Percentiles rank a stretch among this genome's conserved stretches.
Conservation (phyloP, 2,113 vertebrate genomes). For the Amazona vittata region DNA sequence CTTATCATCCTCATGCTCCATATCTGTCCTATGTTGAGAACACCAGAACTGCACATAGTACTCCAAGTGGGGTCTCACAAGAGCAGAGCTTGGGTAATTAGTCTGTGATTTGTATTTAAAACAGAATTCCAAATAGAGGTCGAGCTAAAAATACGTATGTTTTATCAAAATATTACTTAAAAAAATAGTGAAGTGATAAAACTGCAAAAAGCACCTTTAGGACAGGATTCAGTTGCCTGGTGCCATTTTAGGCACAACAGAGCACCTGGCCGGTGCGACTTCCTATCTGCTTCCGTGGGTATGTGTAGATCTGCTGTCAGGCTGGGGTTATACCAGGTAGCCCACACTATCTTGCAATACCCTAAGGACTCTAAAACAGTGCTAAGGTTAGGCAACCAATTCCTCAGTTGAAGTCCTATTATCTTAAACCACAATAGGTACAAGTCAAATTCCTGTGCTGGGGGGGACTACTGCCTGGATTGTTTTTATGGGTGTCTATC, state of each 20-base stretch:
- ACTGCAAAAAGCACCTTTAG: background rate
- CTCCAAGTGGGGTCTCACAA: background rate
- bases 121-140: background rate
- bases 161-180: background rate
- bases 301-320: background rate
- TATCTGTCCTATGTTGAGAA: background rate
- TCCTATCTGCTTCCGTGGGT: background rate
- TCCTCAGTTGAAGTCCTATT: background rate
- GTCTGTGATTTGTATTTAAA: background rate
- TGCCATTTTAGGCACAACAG: background rate
- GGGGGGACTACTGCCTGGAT: background rate
- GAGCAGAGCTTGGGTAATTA: background rate
- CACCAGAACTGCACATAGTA: background rate
- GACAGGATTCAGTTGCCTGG: rapidly evolving
- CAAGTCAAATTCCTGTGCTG: background rate
- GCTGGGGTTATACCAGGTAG: background rate
- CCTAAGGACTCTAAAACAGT: background rate
- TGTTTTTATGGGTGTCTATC: background rate
- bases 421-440: background rate
- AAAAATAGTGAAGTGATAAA: background rate
- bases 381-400: background rate
- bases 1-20: background rate
- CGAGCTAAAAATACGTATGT: background rate
- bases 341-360: background rate
- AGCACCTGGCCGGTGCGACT: background rate